Conservation (phyloP, 2,113 vertebrate genomes). For the Labeo rohita region DNA sequence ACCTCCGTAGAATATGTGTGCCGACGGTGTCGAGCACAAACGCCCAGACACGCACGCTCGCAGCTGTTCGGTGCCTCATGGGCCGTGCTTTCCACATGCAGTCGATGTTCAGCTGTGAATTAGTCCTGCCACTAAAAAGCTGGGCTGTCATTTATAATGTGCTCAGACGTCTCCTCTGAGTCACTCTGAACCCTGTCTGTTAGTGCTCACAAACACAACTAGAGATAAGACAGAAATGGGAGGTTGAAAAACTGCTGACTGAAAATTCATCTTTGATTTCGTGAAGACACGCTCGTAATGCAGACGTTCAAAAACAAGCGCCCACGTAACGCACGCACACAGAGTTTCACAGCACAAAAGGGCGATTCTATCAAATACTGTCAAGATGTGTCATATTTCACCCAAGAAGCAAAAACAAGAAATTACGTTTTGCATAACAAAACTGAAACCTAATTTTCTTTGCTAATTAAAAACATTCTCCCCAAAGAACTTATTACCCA, state of each 20-base stretch:
- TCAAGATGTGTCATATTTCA: not conserved
- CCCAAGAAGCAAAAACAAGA: not conserved
- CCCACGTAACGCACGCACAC: not conserved
- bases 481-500: too few species aligned
- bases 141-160: slow-evolving; percentile 31
- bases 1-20: slow-evolving; percentile 12
- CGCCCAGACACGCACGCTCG: not conserved
- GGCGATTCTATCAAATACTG: not conserved
- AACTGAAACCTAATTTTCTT: not conserved
- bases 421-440: not conserved
- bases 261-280: slow-evolving; percentile 36
- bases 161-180: not conserved
- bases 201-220: slow-evolving; percentile 1
- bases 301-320: not conserved
- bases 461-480: too few species aligned
- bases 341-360: not conserved
- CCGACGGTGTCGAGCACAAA: not conserved
- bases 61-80: slow-evolving; percentile 15
- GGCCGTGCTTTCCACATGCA: slow-evolving; percentile 10
- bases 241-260: slow-evolving; percentile 23
- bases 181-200: slow-evolving; percentile 17
- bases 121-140: slow-evolving; percentile 25
- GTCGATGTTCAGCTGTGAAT: not conserved
- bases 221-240: not conserved
- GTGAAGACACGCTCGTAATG: not conserved